phyloP scores from a whole-genome alignment of 2,888 invertebrate genomes.

The Orthosia incerta region DNA sequence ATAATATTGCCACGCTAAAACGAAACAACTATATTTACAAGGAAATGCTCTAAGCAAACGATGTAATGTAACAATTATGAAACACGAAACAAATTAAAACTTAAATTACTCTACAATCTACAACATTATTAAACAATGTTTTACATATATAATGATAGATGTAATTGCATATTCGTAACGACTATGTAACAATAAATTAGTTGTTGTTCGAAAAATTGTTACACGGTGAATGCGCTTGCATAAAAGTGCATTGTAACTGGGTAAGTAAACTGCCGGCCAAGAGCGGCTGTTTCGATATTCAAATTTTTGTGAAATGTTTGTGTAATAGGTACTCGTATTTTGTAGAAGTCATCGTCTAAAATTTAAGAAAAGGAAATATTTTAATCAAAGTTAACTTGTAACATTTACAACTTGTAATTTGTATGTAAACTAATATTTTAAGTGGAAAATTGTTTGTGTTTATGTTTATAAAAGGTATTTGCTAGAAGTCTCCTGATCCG shows the following conservation, averaged over 20 bases:
- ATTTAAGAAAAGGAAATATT: not conserved
- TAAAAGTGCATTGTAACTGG: constrained; percentile 12
- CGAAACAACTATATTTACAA: constrained; percentile 3
- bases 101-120: constrained; percentile 20
- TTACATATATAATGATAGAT: constrained; percentile 38
- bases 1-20: not conserved
- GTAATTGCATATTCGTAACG: constrained; percentile 22
- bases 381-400: not conserved
- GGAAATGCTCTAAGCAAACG: constrained; percentile 29
- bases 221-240: constrained; percentile 15
- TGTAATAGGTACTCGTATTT: no score
- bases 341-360: not conserved
- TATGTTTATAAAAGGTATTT: no score
- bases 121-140: constrained; percentile 10
- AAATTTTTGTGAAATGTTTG: not conserved
- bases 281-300: not conserved
- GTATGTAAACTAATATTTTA: no score
- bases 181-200: constrained; percentile 34
- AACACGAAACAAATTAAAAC: constrained; percentile 26
- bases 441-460: no score
- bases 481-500: no score
- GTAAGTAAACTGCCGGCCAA: not conserved
- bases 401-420: no score
- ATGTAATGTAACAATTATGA: constrained; percentile 10
- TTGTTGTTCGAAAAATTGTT: constrained; percentile 21